Base-by-base conservation (phyloP, 2,888 invertebrate species). In the Ethmia dodecea region DNA sequence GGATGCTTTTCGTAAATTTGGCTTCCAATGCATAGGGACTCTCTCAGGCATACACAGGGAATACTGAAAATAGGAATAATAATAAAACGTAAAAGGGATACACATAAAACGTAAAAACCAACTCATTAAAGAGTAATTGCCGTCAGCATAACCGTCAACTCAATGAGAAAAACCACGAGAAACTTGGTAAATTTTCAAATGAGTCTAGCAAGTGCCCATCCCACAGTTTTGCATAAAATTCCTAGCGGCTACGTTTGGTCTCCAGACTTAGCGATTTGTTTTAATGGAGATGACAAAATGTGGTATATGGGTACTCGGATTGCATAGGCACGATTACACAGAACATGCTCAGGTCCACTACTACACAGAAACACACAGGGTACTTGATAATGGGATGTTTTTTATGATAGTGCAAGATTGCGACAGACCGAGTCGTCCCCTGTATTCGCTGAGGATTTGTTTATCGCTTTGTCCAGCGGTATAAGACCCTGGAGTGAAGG, bases 1-100 rank as follows among this genome's bases (percentile, higher is more conserved):
- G 71, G 86, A 83, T 76, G 86, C 80, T 81, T 86, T 86, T 73
- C 73, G 76, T 74, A 87, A 83, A 77, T 86, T 86, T 70, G 87
- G 86, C 71, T 84, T 83, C 86, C 87, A 86, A 78, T 84, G 77
- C 80, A 86, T 86, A 62, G 84, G 79, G 62, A 86, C 79, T 81
- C 87, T 83, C 68, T 84, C 81, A 66, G 87, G 87, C 87, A 87
- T 86, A 86, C 83, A 84, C 68, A 87, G 77, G 74, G 80, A 76
- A 74, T 75, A 87, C 87, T 87, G 87, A 78, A 86, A 84, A 72
- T 69, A 65, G 47, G 63, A 67, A 59, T 55, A 37, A 60, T 56
- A 66, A 64, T 49, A 47, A 57, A 69, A 74, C 62, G 40, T 57
- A 70, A 67, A 66, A 49, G 45, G 56, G 62, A 63, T 6, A 26